Evolutionary conservation across 2,113 vertebrate genomes (phyloP), one percentile per base, ranked within the genome.

Genomic region (Illadopsis cleaveri): DNA sequence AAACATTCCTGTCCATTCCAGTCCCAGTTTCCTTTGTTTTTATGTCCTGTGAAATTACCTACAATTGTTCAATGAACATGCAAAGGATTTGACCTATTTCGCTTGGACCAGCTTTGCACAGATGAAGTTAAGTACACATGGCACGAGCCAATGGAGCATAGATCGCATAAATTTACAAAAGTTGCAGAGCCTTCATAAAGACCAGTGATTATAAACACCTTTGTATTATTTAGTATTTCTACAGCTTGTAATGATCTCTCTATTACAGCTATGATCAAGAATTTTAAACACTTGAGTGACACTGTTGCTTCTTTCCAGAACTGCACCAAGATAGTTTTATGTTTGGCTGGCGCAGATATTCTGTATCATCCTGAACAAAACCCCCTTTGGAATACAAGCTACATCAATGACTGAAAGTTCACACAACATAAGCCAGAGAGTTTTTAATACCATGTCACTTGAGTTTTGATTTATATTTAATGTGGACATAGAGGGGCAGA

Each of bases 281-380:
- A 15, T 50, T 80, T 81, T 35, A 73, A 81, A 20, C 56, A 68
- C 54, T 79, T 45, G 76, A 40, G 15, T 51, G 64, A 76, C 42
- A 86, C 70, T 56, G 35, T 22, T 86, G 27, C 17, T 87, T 89
- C n/a, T 90, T 94, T 82, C 60, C 73, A 92, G 78, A 96, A 68
- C 14, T n/a, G 24, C n/a, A 83, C 8, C 13, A 82, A 69, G 19
- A 61, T 7, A 83, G n/a, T 15, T 16, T 77, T 65, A 56, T 66
- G 24, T n/a, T 71, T n/a, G 45, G 48, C 33, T 84, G 56, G 15
- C n/a, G 60, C 78, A 86, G 66, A 51, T 89, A 73, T 16, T 50
- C 37, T 3, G 1, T 14, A 77, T 61, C 53, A 84, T 44, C 30
- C 82, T 47, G 64, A 90, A 76, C 22, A 89, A 66, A 91, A 66